Evolutionary conservation across 2,797 vertebrate genomes (phyloP).

Genomic region (Phrynocephalus vlangalii): DNA sequence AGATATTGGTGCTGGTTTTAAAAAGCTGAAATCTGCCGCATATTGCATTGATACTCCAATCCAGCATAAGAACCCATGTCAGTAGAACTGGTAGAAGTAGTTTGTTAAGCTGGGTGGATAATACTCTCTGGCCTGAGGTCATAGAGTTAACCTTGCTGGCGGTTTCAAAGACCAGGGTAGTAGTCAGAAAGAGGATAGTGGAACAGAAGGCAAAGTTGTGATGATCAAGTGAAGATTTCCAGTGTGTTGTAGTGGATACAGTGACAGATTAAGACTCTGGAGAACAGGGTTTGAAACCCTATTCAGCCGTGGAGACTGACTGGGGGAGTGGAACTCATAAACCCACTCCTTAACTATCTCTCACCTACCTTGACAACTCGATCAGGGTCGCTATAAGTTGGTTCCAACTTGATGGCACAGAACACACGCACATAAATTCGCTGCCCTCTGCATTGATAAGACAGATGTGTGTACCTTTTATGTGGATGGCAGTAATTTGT

Average conservation of each 20-base stretch:
- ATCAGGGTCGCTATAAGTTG: no score
- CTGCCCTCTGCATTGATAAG: not conserved
- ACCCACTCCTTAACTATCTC: no score
- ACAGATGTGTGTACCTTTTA: not conserved
- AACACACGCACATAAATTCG: no score
- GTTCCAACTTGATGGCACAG: no score
- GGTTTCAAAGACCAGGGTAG: not conserved
- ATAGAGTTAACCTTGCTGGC: not conserved
- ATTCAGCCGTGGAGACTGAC: no score
- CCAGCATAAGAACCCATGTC: not conserved
- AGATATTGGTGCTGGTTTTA: not conserved
- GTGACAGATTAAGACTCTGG: no score
- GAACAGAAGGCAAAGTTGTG: not conserved
- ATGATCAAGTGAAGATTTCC: no score
- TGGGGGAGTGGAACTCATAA: no score
- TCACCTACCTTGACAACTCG: no score
- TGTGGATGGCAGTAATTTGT: not conserved
- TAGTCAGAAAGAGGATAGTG: no score
- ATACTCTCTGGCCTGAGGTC: not conserved
- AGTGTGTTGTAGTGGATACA: no score
- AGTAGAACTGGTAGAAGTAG: not conserved
- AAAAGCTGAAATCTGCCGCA: not conserved
- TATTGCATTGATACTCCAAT: not conserved
- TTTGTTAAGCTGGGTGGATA: not conserved
- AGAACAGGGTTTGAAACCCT: no score